Percentiles rank a stretch among this genome's conserved stretches.
Evolutionary conservation across 2,797 vertebrate genomes (phyloP).

Genomic region (Iguana delicatissima): DNA sequence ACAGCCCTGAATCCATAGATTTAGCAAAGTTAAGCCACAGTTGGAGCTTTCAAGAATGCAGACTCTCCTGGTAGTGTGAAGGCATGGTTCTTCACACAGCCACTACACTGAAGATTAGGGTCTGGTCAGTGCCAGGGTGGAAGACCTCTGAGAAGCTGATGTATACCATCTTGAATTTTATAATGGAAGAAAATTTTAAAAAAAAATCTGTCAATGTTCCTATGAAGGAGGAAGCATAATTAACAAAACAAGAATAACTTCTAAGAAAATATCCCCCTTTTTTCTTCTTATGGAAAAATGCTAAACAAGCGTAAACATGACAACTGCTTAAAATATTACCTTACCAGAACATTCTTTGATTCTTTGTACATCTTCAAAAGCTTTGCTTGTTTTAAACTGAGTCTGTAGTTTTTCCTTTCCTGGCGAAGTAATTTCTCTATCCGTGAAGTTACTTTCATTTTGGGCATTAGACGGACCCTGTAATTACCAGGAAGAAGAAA

Average conservation of each 20-base stretch:
- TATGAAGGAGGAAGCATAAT: neutral
- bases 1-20: neutral
- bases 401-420: slow-evolving; percentile 80
- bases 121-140: too few relatives aligned
- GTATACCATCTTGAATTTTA: too few relatives aligned
- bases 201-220: neutral
- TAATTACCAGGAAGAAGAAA: slow-evolving; percentile 84
- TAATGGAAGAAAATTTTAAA: neutral
- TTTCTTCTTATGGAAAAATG: slow-evolving; percentile 1
- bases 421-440: slow-evolving; percentile 84
- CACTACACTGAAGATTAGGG: too few relatives aligned
- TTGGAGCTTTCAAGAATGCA: neutral
- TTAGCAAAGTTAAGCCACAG: neutral
- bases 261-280: neutral
- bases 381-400: slow-evolving; percentile 85
- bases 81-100: too few relatives aligned
- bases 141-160: too few relatives aligned
- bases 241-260: neutral
- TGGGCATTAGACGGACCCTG: slow-evolving; percentile 87
- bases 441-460: slow-evolving; percentile 80
- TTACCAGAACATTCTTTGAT: slow-evolving; percentile 88
- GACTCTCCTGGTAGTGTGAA: too few relatives aligned
- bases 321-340: slow-evolving; percentile 55
- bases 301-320: neutral
- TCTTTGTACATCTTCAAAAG: slow-evolving; percentile 86